Percentiles rank a stretch among this genome's conserved stretches.
phyloP scores from a whole-genome alignment of 2,113 vertebrate species.

The Antigone vipio region DNA sequence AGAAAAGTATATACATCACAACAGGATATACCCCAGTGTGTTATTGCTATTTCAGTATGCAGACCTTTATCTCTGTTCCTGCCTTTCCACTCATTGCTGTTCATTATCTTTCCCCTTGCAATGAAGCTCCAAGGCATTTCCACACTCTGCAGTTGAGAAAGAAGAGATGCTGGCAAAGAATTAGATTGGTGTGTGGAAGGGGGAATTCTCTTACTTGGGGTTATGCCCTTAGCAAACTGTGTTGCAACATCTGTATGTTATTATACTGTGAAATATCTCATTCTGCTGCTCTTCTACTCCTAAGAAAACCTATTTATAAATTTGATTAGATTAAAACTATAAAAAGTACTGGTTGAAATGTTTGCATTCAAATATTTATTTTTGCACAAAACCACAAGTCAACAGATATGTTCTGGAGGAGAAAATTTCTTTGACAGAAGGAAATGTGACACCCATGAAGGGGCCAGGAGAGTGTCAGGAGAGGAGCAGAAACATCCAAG shows the following conservation, averaged over 20 bases:
- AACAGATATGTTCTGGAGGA: neutral
- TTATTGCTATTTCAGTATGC: conserved; percentile 26
- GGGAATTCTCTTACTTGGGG: neutral
- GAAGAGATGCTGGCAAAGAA: neutral
- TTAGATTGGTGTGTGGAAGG: neutral
- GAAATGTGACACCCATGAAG: neutral
- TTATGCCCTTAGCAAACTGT: neutral
- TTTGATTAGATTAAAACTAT: neutral
- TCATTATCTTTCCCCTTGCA: neutral
- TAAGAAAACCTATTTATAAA: neutral
- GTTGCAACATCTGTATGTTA: neutral
- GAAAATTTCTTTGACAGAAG: neutral
- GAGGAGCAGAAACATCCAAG: neutral
- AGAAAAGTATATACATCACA: conserved; percentile 62
- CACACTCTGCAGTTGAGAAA: neutral
- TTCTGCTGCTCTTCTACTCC: neutral
- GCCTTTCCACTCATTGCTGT: neutral
- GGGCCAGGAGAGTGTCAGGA: neutral
- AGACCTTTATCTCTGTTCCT: conserved; percentile 3
- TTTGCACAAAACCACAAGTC: neutral
- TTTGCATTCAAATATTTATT: neutral
- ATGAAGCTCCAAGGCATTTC: neutral
- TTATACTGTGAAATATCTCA: neutral
- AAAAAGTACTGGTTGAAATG: neutral
- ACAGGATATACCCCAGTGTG: conserved; percentile 61